Base-by-base conservation (phyloP, 2,888 invertebrate genomes). In the Nasonia oneida region DNA sequence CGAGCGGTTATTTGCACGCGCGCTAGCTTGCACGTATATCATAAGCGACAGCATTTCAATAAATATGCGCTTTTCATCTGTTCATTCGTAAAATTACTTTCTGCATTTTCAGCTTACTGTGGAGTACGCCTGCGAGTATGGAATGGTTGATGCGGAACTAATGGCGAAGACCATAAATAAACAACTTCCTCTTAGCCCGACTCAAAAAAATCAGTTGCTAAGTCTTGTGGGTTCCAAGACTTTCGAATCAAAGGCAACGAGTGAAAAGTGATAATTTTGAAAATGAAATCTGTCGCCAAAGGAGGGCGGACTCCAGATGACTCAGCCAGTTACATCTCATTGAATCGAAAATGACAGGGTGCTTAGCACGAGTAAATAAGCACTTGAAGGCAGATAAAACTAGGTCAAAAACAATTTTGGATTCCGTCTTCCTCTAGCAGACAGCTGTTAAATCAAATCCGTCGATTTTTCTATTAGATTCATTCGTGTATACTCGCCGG, bases 81-180 rank as follows among this genome's bases (percentile, higher is more conserved):
- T 8, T 61, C 6, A 61, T 67, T 67, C 5, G 4, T 29, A 67
- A 29, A 29, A 67, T 67, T 67, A 29, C 53, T 37, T 80, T 77
- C 3, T 29, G 57, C 74, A 50, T 74, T 94, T 94, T 64, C 89
- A 95, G 95, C 91, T 91, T 61, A 93, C 94, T 79, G 90, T 96
- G 42, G 94, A 95, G 87, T 96, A 96, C 90, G 94, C 94, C 84
- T 92, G 93, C 0, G 95, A 95, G 75, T 94, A 94, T 89, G 95
- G 95, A 42, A 95, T 95, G 88, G 90, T 93, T 23, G 94, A 95
- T 89, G 91, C 93, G 5, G 89, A 89, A n/a, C 71, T 89, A 15
- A 92, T 95, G 89, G 95, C 94, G 5, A 91, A 90, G 47, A 91
- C 91, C 87, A 89, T 95, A 67, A 89, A 92, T 53, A 89, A 92